phyloP scores from a whole-genome alignment of 2,113 vertebrate species.

The Mesocricetus auratus region DNA sequence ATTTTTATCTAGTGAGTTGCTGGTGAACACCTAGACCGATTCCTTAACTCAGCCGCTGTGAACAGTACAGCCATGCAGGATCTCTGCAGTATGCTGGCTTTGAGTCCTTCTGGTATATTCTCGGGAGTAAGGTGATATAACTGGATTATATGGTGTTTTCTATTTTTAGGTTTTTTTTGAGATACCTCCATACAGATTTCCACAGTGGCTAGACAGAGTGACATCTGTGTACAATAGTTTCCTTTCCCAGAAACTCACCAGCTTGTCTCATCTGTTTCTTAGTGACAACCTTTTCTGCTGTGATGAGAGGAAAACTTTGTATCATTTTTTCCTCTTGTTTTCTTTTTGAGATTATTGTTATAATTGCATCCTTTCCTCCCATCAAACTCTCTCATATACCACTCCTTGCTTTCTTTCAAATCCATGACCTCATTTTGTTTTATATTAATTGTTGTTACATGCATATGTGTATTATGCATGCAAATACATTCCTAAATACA shows the following conservation, averaged over 20 bases:
- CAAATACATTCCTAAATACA: neutral
- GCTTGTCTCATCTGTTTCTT: neutral
- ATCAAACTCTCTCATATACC: neutral
- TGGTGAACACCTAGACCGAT: neutral
- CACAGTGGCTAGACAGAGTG: neutral
- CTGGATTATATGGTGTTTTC: neutral
- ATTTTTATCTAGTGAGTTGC: neutral
- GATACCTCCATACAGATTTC: neutral
- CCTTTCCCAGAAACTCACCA: neutral
- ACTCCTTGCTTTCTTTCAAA: neutral
- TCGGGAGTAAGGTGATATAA: neutral
- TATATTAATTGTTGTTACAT: neutral
- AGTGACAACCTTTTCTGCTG: neutral
- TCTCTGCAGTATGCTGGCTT: neutral
- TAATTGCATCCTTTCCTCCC: neutral
- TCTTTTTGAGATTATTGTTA: neutral
- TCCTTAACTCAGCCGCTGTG: neutral
- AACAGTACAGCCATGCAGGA: neutral
- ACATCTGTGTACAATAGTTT: neutral
- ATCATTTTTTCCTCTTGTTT: neutral
- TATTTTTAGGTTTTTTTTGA: neutral
- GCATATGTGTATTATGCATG: neutral
- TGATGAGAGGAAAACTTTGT: neutral
- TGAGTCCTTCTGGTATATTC: neutral
- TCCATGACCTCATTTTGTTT: neutral